A percentile compares a stretch with the other conserved stretches of the same genome.
phyloP scores from a whole-genome alignment of 2,888 invertebrate genomes.

The Amphipoea lucens region DNA sequence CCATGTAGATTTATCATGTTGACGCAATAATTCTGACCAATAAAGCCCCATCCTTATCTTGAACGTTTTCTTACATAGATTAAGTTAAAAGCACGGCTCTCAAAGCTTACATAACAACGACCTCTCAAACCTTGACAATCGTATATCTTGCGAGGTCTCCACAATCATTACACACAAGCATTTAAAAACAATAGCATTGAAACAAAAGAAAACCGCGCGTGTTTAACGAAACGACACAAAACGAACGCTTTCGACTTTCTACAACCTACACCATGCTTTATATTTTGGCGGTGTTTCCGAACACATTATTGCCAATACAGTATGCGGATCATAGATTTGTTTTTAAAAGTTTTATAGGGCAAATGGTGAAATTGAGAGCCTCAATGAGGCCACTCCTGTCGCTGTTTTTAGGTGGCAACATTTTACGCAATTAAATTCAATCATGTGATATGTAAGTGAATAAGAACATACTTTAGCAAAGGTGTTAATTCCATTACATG shows the following conservation, averaged over 20 bases:
- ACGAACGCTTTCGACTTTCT: constrained; percentile 63
- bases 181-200: constrained; percentile 56
- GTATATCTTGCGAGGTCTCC: constrained; percentile 22
- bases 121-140: neutral
- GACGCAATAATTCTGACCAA: no score
- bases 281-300: constrained; percentile 45
- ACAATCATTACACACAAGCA: constrained; percentile 13
- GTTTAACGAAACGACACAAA: constrained; percentile 45
- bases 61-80: constrained; percentile 4
- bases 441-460: no score
- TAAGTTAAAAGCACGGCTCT: neutral
- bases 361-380: neutral
- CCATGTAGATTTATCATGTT: no score
- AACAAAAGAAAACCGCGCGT: constrained; percentile 47
- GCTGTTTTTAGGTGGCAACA: neutral
- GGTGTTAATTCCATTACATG: no score
- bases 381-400: neutral
- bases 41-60: neutral
- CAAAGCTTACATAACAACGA: neutral
- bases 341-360: neutral
- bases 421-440: no score
- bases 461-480: no score
- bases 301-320: constrained; percentile 8
- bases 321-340: constrained; percentile 37
- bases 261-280: constrained; percentile 33